Conservation (phyloP, 2,113 vertebrate genomes). For the Rhombomys opimus region DNA sequence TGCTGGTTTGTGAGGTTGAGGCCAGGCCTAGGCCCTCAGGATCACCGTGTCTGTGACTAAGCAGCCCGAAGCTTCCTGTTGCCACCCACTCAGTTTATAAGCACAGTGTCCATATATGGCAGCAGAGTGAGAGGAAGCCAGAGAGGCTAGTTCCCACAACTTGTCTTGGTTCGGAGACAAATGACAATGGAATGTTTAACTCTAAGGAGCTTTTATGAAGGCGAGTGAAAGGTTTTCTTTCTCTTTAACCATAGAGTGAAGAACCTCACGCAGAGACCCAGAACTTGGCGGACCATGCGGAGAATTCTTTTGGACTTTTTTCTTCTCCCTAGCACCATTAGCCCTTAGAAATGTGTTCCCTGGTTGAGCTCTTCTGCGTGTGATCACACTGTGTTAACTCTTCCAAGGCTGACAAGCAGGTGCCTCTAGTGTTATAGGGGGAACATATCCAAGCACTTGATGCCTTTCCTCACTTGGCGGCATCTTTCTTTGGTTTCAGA, state of each 20-base stretch:
- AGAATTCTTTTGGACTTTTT: conserved; percentile 40
- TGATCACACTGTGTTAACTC: conserved; percentile 47
- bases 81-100: neutral
- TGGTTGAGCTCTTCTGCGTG: conserved; percentile 9
- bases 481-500: conserved; percentile 64
- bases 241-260: neutral
- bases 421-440: neutral
- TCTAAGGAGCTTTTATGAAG: conserved; percentile 14
- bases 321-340: neutral
- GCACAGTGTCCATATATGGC: neutral
- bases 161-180: conserved; percentile 5
- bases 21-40: neutral
- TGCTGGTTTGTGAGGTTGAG: neutral
- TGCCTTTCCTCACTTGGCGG: conserved; percentile 48
- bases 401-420: conserved; percentile 52
- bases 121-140: neutral
- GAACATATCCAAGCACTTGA: neutral
- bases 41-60: conserved; percentile 31
- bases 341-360: neutral
- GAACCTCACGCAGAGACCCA: conserved; percentile 1
- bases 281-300: neutral
- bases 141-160: conserved; percentile 27
- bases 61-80: neutral
- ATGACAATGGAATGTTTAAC: conserved; percentile 30
- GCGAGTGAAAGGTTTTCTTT: neutral